These are phyloP conservation scores for Salvator merianae DNA, from an alignment of 2,113 vertebrate species.

Conservation along the genomic window DNA sequence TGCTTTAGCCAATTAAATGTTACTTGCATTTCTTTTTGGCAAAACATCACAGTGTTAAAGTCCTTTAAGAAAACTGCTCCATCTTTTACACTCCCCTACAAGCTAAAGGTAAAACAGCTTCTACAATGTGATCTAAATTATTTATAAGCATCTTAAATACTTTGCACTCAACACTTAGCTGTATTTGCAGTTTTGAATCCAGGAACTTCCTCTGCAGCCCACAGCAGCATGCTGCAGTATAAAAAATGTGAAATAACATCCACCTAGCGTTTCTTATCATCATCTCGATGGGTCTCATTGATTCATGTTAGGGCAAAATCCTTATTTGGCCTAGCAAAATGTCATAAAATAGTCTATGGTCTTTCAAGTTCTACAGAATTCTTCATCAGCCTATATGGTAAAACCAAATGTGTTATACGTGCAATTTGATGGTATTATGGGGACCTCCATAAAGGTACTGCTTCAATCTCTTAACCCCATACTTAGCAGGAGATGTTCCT, in stretches of 20 bases:
- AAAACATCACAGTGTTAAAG: background rate
- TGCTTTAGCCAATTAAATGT: background rate
- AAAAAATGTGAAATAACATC: slow-evolving; percentile 1
- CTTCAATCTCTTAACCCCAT: too few relatives aligned
- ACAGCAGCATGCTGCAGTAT: background rate
- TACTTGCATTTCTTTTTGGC: background rate
- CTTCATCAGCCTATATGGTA: too few relatives aligned
- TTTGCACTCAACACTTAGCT: slow-evolving; percentile 8
- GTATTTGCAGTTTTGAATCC: background rate
- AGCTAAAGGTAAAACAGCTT: background rate
- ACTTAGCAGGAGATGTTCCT: too few relatives aligned
- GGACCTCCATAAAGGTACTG: too few relatives aligned
- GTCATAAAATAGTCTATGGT: too few relatives aligned
- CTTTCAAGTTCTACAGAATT: too few relatives aligned
- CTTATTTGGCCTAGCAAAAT: too few relatives aligned
- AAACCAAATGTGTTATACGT: too few relatives aligned
- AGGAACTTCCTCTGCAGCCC: background rate
- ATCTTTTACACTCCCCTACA: background rate
- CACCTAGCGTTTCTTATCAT: background rate
- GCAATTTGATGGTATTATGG: too few relatives aligned
- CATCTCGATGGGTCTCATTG: background rate
- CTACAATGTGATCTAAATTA: background rate
- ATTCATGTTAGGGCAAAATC: too few relatives aligned
- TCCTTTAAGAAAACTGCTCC: background rate
- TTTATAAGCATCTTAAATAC: background rate